Conservation (phyloP, 2,888 invertebrate species). For the Tetrapedia diversipes region DNA sequence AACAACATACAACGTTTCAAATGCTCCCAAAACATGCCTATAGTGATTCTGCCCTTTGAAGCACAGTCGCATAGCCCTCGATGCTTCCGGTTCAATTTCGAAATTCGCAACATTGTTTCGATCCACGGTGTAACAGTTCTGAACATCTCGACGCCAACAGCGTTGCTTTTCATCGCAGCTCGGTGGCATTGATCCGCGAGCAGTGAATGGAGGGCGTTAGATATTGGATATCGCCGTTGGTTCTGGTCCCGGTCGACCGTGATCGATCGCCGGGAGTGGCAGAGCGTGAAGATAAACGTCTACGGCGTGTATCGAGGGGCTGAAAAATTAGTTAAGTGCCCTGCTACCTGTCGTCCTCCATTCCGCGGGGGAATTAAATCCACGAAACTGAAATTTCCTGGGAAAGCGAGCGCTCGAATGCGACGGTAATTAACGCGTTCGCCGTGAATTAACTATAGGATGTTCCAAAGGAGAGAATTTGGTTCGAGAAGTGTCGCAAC, state of each 20-base stretch:
- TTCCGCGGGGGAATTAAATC: background rate
- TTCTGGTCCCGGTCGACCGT: slow-evolving; percentile 5
- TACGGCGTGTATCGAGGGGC: background rate
- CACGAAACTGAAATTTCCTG: background rate
- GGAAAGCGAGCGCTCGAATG: too few species aligned
- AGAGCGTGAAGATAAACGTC: slow-evolving; percentile 22
- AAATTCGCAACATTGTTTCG: background rate
- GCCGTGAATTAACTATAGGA: too few species aligned
- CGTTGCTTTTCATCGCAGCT: slow-evolving; percentile 2
- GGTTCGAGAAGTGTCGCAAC: too few species aligned
- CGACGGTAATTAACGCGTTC: too few species aligned
- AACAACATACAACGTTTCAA: too few species aligned
- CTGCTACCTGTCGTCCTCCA: background rate
- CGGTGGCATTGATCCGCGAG: slow-evolving; percentile 13
- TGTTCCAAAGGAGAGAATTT: too few species aligned
- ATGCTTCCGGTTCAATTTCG: background rate
- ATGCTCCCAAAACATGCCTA: too few species aligned
- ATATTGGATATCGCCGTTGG: slow-evolving; percentile 24
- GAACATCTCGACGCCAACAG: background rate
- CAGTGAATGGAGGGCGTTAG: slow-evolving; percentile 16
- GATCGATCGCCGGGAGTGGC: slow-evolving; percentile 26
- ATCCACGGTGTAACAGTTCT: background rate
- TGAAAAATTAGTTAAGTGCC: background rate
- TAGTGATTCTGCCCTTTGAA: too few species aligned
- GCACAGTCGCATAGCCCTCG: background rate